Evolutionary conservation across 2,113 vertebrate species (phyloP), one percentile per base, ranked within the genome.

Genomic region (Antennarius striatus): DNA sequence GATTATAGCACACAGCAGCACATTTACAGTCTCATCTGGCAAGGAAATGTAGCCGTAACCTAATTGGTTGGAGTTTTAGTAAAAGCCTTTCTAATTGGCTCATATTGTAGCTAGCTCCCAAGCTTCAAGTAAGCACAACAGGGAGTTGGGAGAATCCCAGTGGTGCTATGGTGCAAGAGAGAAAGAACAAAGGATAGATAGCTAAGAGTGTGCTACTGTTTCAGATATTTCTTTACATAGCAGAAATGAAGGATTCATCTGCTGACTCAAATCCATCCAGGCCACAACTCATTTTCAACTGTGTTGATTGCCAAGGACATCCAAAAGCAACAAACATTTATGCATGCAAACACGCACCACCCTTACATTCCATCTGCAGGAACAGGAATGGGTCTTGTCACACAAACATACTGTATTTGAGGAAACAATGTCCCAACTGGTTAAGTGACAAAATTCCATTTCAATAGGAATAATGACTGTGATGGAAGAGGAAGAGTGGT

Each of bases 21-120:
- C 86, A 87, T 88, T 89, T 81, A 58, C 60, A 74, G 74, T 82
- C 72, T 80, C 72, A 68, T 83, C 69, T 83, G 80, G 78, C 73
- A 61, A 65, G 77, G 80, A 83, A 87, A 87, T 81, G 78, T 75
- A 84, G 79, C 73, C 51, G 45, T 85, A 83, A 89, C 89, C 75
- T 85, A 87, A 86, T 88, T 88, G 88, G 88, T 79, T 76, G 68
- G 12, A 70, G 75, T 68, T 65, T 83, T 80, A 89, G 89, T 87
- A 88, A 91, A 89, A 88, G 86, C 76, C 40, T 71, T 77, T 68
- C 82, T 85, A 85, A 89, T 89, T 91, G 88, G 85, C 66, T 9
- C 43, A 83, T 78, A 73, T 63, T 59, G 81, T 68, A 75, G 49
- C 71, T 75, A 76, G 75, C 82, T 75, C 78, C 81, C 69, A 77